Base-by-base conservation (phyloP, 2,888 invertebrate genomes). In the Dorcus hopei region DNA sequence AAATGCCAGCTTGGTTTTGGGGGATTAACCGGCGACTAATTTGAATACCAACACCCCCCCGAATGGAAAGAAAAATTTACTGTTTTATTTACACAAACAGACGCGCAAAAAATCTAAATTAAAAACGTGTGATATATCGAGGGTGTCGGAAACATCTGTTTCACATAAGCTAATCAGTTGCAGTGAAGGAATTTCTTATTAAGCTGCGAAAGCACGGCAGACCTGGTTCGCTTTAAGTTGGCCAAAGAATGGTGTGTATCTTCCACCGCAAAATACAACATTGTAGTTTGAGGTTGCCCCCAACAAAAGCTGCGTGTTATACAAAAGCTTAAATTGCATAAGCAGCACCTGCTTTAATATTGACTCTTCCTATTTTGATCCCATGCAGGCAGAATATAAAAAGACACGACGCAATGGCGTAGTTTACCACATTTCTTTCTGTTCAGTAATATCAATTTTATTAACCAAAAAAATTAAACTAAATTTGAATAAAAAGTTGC, bases 291-390 rank as follows among this genome's bases (percentile, higher is more conserved):
- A 43, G 26, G 52, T 52, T 43, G 43, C n/a, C 52, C 33, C 38
- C 43, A 42, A 42, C 33, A 52, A 52, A 52, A 33, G 40, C 43
- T 26, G 43, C 43, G 16, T 40, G 23, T 4, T 43, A 3, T 19
- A 52, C 33, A 26, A 33, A 52, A 42, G 23, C 39, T 52, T 45
- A 49, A 52, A 52, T 43, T 26, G 41, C 43, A 33, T 33, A 43
- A 39, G 9, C 62, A 63, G 63, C 70, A 70, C 72, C 72, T 72
- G 70, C 68, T 67, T 61, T 53, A 61, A 65, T 65, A 69, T 68
- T 68, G 68, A 68, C 65, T 65, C 61, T 60, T 62, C 65, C 26
- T 6, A 33, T 33, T 33, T 33, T 33, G 6, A 33, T 33, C 26
- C 26, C 26, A 33, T 33, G 3, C 26, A 33, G 26, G 26, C 7